phyloP scores from a whole-genome alignment of 2,113 vertebrate species.

The Pan paniscus region DNA sequence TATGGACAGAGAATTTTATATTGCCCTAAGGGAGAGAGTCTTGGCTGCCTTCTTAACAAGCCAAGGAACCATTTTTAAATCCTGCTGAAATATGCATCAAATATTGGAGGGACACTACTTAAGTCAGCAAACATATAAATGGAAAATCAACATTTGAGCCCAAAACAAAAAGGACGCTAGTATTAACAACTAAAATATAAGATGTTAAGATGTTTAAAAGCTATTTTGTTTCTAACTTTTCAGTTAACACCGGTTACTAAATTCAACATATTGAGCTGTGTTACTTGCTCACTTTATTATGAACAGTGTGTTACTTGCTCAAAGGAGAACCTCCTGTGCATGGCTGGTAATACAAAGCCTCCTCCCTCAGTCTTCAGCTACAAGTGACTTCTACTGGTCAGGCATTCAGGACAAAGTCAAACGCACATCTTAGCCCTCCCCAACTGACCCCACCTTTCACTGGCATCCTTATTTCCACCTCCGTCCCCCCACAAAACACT shows the following conservation, averaged over 20 bases:
- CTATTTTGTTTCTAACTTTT: neutral
- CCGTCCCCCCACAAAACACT: neutral
- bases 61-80: conserved; percentile 39
- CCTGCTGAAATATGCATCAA: neutral
- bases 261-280: neutral
- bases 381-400: neutral
- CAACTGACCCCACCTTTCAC: accelerated
- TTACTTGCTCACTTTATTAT: neutral
- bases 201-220: neutral
- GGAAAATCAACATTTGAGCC: neutral
- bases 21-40: neutral
- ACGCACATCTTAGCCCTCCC: too few species aligned
- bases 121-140: neutral
- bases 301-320: neutral
- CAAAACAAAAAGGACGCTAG: neutral
- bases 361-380: neutral
- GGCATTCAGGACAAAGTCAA: neutral
- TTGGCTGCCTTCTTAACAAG: neutral
- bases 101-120: neutral
- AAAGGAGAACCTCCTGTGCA: neutral
- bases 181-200: neutral
- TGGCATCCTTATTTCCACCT: neutral
- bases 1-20: neutral
- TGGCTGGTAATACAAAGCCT: neutral
- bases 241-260: neutral